These are phyloP conservation scores for Bradypodion pumilum DNA, from an alignment of 2,797 vertebrate genomes.

Conservation along the genomic window DNA sequence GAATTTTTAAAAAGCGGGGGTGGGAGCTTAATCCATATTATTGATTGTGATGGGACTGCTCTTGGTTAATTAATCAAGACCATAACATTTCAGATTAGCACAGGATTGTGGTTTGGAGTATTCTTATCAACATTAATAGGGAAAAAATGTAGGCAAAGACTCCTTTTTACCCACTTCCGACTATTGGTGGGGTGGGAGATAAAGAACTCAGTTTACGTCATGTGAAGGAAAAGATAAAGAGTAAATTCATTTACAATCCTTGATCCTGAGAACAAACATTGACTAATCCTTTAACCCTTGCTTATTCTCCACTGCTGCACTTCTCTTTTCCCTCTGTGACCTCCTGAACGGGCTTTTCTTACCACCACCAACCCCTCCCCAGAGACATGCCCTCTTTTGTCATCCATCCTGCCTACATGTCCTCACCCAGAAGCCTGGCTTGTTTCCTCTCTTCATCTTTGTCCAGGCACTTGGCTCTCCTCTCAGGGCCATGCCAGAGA, in stretches of 20 bases:
- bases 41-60: background rate
- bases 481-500: background rate
- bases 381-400: conserved; percentile 4
- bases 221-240: background rate
- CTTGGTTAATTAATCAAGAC: conserved; percentile 25
- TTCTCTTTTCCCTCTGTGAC: background rate
- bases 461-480: background rate
- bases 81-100: conserved; percentile 9
- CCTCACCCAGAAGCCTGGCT: background rate
- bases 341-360: background rate
- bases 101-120: background rate
- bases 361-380: background rate
- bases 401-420: conserved; percentile 29
- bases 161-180: background rate
- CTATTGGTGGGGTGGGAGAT: background rate
- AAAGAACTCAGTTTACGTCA: background rate
- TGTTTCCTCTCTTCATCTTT: background rate
- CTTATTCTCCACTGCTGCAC: too few species aligned
- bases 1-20: background rate
- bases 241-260: background rate
- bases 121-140: background rate
- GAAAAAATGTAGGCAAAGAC: background rate
- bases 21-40: conserved; percentile 13
- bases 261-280: background rate
- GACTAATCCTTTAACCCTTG: background rate